Evolutionary conservation across 2,888 invertebrate species (phyloP), one percentile per base, ranked within the genome.

Genomic region (Ptychoptera albimana): DNA sequence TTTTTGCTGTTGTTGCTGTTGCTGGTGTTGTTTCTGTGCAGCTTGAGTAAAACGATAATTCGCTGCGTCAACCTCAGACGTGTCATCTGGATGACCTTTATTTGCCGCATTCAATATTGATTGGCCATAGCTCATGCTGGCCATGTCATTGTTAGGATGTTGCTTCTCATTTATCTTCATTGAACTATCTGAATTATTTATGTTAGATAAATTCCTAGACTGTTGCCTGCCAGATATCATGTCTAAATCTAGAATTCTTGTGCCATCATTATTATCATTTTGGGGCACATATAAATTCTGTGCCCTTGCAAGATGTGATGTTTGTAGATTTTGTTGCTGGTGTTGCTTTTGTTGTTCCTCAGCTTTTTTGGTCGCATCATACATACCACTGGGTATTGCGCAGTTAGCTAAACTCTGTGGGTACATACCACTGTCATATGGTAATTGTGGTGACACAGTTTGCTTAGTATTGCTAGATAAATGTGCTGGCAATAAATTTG

Each of bases 1-100:
- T 32, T 32, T 9, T 32, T 63, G 49, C 54, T 55, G 47, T 56
- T 60, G 23, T 50, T 53, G 44, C 50, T 50, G 48, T 54, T 49
- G 13, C 49, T 52, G 47, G 16, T 39, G 40, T 45, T 23, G 15
- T 35, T 42, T 15, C 35, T 35, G 12, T 15, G 23, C 32, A 7
- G 32, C 32, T n/a, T 11, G 23, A 23, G 23, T 23, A 23, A 23
- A 23, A 5, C 23, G 23, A 23, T 23, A 23, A 23, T 23, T n/a
- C 2, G 32, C 32, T 4, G 32, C 32, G 4, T 9, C 32, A 11
- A n/a, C 32, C 9, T 9, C 32, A 3, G 32, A 9, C 9, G 32
- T n/a, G 4, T 9, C 32, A 11, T 9, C 32, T 32, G 32, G 6
- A 32, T 11, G 11, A 2, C 11, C n/a, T n/a, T 32, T n/a, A 32